These are phyloP conservation scores for Regulus satrapa DNA, from an alignment of 2,113 vertebrate genomes.

Conservation along the genomic window DNA sequence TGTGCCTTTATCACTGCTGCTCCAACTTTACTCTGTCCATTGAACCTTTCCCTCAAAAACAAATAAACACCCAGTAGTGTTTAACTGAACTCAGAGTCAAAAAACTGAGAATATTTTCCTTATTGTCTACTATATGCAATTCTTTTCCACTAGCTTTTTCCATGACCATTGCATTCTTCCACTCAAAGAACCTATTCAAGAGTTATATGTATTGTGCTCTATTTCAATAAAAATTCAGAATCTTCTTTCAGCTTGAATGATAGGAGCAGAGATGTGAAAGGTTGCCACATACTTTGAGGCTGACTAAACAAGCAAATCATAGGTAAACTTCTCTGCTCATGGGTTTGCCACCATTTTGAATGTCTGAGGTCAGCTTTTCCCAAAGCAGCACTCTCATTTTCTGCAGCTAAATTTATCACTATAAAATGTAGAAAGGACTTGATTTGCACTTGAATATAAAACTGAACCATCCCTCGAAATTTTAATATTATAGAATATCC, in stretches of 20 bases:
- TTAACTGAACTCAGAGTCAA: background rate
- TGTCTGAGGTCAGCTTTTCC: background rate
- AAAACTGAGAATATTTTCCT: background rate
- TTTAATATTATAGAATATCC: background rate
- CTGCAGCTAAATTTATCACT: background rate
- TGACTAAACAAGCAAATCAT: background rate
- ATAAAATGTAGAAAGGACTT: background rate
- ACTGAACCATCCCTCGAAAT: background rate
- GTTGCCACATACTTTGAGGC: background rate
- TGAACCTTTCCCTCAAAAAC: background rate
- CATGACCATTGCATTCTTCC: background rate
- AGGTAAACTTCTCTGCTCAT: background rate
- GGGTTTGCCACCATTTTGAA: background rate
- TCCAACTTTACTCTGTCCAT: background rate
- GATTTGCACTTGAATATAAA: background rate
- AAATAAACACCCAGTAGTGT: background rate
- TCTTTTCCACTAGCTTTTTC: background rate
- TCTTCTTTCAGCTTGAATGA: background rate
- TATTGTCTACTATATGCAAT: background rate
- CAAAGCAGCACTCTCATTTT: background rate
- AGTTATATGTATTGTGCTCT: accelerated
- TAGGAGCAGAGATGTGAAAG: background rate
- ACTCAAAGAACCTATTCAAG: background rate
- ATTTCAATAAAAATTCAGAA: background rate
- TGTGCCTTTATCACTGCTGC: background rate